Percentiles rank a stretch among this genome's conserved stretches.
Evolutionary conservation across 2,797 vertebrate genomes (phyloP).

Genomic region (Hydrocynus forskahlii): DNA sequence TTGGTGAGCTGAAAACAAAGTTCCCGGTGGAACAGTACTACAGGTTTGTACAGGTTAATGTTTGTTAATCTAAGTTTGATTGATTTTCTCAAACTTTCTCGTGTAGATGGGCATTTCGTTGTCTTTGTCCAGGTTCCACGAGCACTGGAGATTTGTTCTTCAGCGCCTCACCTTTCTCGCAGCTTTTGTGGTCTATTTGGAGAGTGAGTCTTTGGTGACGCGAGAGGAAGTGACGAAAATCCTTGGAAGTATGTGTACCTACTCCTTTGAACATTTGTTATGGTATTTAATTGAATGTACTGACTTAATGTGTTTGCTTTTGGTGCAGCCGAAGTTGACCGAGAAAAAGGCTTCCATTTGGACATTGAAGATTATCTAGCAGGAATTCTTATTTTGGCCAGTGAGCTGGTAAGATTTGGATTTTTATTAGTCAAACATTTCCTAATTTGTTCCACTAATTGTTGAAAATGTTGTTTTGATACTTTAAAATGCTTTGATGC

Average conservation of each 20-base stretch:
- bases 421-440: neutral
- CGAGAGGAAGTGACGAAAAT: constrained; percentile 91
- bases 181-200: constrained; percentile 92
- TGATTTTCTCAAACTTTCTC: neutral
- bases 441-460: too few species aligned
- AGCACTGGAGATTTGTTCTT: constrained; percentile 97
- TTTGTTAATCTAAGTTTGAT: neutral
- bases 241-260: constrained; percentile 86
- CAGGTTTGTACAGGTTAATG: constrained; percentile 74
- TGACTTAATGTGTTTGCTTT: neutral
- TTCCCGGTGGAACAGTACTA: constrained; percentile 96
- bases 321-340: constrained; percentile 86
- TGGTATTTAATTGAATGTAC: neutral
- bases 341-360: constrained; percentile 95
- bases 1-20: constrained; percentile 91
- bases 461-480: neutral
- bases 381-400: constrained; percentile 93
- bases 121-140: constrained; percentile 86
- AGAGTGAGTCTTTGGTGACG: constrained; percentile 89
- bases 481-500: too few species aligned
- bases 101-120: neutral
- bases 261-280: neutral
- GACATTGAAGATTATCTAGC: constrained; percentile 97
- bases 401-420: constrained; percentile 88
- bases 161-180: constrained; percentile 92